Evolutionary conservation across 2,797 vertebrate genomes (phyloP).

Genomic region (Rhinatrema bivittatum): DNA sequence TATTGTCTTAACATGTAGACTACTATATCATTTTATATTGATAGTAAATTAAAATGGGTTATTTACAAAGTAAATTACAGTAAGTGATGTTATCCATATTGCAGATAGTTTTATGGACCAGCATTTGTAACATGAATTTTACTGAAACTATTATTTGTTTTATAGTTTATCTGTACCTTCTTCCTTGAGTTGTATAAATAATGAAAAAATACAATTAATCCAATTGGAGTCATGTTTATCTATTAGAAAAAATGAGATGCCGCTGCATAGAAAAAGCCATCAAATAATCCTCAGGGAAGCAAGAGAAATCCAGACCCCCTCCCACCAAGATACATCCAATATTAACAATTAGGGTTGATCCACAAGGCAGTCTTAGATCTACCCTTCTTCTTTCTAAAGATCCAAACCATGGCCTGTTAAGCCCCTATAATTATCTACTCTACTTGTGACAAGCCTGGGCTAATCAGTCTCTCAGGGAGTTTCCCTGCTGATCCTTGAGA

Average conservation of each 20-base stretch:
- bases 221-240: constrained; percentile 65
- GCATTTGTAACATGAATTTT: too few relatives aligned
- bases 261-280: constrained; percentile 56
- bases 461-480: constrained; percentile 99
- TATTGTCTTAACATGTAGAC: too few relatives aligned
- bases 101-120: too few relatives aligned
- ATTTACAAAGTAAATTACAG: too few relatives aligned
- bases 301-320: constrained; percentile 22
- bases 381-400: constrained; percentile 66
- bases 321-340: constrained; percentile 57
- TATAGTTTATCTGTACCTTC: too few relatives aligned
- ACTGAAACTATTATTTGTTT: too few relatives aligned
- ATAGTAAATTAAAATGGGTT: too few relatives aligned
- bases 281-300: constrained; percentile 44
- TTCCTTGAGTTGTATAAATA: too few relatives aligned
- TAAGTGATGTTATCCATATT: too few relatives aligned
- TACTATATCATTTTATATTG: too few relatives aligned
- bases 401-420: constrained; percentile 74
- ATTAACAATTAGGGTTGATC: constrained; percentile 65
- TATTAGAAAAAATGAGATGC: constrained; percentile 55
- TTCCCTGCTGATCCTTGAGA: constrained; percentile 62
- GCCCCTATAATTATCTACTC: constrained; percentile 89
- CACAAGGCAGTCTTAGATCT: constrained; percentile 64
- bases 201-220: constrained; percentile 70
- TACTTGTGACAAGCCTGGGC: constrained; percentile 88